Evolutionary conservation across 1,140 invertebrate genomes (phyloP).

Genomic region (Aradophagus sp.): DNA sequence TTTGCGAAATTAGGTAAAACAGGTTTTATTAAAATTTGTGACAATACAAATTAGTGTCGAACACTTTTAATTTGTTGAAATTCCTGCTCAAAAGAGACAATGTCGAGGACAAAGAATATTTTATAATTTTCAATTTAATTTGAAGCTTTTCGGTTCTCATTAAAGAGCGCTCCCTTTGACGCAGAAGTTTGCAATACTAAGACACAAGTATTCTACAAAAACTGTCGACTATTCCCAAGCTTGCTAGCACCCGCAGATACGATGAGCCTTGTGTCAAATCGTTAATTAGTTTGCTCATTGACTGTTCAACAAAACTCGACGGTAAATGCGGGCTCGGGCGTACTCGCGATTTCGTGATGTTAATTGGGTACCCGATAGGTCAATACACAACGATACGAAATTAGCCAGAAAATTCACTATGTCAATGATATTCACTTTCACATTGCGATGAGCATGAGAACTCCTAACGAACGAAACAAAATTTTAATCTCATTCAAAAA

Average conservation of each 20-base stretch:
- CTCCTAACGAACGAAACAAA: conserved; percentile 49
- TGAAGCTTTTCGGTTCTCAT: too few species aligned
- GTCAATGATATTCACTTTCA: conserved; percentile 52
- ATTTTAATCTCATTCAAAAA: conserved; percentile 46
- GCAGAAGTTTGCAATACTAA: too few species aligned
- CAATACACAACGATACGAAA: conserved; percentile 54
- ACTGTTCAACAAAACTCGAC: conserved; percentile 56
- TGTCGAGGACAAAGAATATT: too few species aligned
- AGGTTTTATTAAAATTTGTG: too few species aligned
- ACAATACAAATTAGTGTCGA: too few species aligned
- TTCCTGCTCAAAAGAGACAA: too few species aligned
- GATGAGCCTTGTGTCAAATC: conserved; percentile 62
- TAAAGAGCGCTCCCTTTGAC: too few species aligned
- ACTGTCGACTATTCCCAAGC: conserved; percentile 22
- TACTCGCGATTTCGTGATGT: conserved; percentile 55
- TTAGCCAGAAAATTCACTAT: conserved; percentile 54
- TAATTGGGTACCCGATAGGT: conserved; percentile 56
- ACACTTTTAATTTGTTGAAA: too few species aligned
- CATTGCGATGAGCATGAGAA: conserved; percentile 44
- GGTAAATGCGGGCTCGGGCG: conserved; percentile 58
- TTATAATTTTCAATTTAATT: too few species aligned
- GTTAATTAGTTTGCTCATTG: conserved; percentile 67
- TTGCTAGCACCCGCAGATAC: conserved; percentile 54
- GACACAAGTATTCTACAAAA: too few species aligned
- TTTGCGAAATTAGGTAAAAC: too few species aligned